phyloP scores from a whole-genome alignment of 2,113 vertebrate genomes.

The Gallinago undulata region DNA sequence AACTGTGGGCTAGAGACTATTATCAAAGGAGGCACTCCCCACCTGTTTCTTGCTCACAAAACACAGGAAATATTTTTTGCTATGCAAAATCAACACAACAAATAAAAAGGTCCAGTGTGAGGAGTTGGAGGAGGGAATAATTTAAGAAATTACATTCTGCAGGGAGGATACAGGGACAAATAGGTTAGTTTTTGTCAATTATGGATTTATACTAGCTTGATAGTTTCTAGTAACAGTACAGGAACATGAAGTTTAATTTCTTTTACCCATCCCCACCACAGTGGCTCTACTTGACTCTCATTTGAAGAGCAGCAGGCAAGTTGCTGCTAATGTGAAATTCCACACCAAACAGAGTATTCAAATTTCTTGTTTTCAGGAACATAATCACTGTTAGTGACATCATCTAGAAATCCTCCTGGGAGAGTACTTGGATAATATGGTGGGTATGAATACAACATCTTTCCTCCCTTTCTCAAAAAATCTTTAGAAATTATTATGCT shows the following conservation, averaged over 20 bases:
- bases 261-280: not conserved
- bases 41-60: not conserved
- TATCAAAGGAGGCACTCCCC: not conserved
- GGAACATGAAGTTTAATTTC: not conserved
- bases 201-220: not conserved
- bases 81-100: not conserved
- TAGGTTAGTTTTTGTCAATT: not conserved
- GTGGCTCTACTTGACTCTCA: not conserved
- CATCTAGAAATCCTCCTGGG: not conserved
- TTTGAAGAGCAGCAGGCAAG: not conserved
- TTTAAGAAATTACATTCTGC: not conserved
- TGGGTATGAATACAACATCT: not conserved
- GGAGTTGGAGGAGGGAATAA: not conserved
- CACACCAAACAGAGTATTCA: not conserved
- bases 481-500: not conserved
- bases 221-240: not conserved
- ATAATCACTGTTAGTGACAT: too few relatives aligned
- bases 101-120: not conserved
- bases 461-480: not conserved
- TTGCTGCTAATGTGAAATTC: not conserved
- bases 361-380: not conserved
- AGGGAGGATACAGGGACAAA: not conserved
- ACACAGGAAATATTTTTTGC: not conserved
- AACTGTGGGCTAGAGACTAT: not conserved
- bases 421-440: not conserved